Evolutionary conservation across 2,888 invertebrate species (phyloP), one percentile per base, ranked within the genome.

Genomic region (Eristalinus aeneus): DNA sequence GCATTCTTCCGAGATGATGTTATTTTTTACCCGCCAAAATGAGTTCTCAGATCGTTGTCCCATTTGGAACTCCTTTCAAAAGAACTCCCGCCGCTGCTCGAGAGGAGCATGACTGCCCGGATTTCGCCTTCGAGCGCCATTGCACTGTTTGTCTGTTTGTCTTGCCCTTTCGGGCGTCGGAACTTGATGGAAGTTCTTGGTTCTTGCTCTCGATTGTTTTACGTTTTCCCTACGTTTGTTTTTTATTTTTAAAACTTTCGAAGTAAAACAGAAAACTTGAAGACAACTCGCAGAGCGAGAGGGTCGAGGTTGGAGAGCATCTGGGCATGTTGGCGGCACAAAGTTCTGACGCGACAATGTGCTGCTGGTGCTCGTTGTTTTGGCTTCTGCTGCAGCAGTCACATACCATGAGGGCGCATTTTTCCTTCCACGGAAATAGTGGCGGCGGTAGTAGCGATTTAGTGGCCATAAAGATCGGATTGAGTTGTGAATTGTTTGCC

Each of bases 381-480:
- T 71, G 69, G 58, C 73, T 81, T 80, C 60, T 68, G 67, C 61
- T 75, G 81, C 72, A 75, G 54, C 63, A 46, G 46, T 6, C 46
- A 46, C 46, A 16, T 46, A 16, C 46, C 46, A 46, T 46, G 77
- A 74, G 76, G 69, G 77, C 74, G 46, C 78, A 82, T 77, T 86
- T 82, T 78, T 78, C 63, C 63, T 82, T 73, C 82, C 73, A 72
- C 82, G 65, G 65, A 82, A 77, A 74, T 86, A 74, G 77, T 82
- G 68, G 61, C 69, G 78, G 71, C 74, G 74, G 80, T 81, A 86
- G 86, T 86, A 86, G 74, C 86, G 34, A 82, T 86, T 86, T 86
- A 86, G 86, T 86, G 86, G 82, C 77, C 82, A 86, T 78, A 86
- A 86, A 86, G 86, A 86, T 86, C 86, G 86, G 82, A 77, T 86